Percentiles rank a stretch among this genome's conserved stretches.
phyloP scores from a whole-genome alignment of 2,113 vertebrate genomes.

The Oncorhynchus tshawytscha region DNA sequence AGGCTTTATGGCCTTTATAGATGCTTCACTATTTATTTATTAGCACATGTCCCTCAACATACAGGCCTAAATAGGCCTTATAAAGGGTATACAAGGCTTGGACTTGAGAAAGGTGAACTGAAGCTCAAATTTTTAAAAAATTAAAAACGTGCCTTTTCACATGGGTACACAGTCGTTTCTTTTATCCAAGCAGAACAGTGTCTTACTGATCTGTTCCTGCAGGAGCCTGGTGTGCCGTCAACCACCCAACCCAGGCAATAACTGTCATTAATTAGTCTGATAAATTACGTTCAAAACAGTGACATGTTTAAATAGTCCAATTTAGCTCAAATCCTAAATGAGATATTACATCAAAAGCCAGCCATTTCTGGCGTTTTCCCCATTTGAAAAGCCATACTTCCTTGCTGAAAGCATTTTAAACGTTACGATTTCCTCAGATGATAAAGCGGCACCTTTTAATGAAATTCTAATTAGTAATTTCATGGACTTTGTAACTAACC shows the following conservation, averaged over 20 bases:
- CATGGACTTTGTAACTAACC: conserved; percentile 99
- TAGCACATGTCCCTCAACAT: no score
- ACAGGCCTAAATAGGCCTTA: no score
- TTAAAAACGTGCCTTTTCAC: conserved; percentile 24
- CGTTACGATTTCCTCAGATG: conserved; percentile 98
- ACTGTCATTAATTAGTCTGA: conserved; percentile 80
- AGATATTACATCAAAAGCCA: conserved; percentile 80
- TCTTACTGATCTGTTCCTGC: conserved; percentile 60
- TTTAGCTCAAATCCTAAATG: conserved; percentile 78
- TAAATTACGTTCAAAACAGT: conserved; percentile 81
- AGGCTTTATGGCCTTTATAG: no score
- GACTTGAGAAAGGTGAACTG: background rate
- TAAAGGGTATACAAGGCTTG: no score
- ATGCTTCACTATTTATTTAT: no score
- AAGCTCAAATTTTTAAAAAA: conserved; percentile 10
- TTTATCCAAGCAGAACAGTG: conserved; percentile 49
- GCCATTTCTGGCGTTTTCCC: conserved; percentile 65
- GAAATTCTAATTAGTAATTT: conserved; percentile 99
- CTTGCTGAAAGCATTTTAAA: conserved; percentile 99
- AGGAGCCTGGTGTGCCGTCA: conserved; percentile 63
- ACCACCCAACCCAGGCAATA: conserved; percentile 67
- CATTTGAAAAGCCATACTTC: conserved; percentile 92
- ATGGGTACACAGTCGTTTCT: conserved; percentile 43
- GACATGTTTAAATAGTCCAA: conserved; percentile 77
- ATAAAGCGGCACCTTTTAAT: conserved; percentile 99